Percentiles rank a stretch among this genome's conserved stretches.
Evolutionary conservation across 2,113 vertebrate species (phyloP).

Genomic region (Rhynchomys soricoides): DNA sequence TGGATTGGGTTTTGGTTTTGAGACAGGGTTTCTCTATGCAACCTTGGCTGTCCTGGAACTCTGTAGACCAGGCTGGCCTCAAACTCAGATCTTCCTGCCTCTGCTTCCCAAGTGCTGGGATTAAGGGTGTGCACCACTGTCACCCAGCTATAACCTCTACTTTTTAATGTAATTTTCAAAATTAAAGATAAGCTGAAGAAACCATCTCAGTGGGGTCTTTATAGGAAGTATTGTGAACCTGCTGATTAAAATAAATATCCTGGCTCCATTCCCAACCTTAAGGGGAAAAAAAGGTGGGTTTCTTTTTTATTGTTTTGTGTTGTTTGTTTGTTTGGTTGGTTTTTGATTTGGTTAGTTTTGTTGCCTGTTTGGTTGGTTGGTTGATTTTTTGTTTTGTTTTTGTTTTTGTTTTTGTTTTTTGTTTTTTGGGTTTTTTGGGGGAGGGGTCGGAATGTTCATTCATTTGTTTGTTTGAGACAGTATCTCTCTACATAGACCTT

Average conservation of each 20-base stretch:
- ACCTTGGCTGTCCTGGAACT: too few relatives aligned
- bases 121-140: too few relatives aligned
- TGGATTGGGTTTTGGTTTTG: too few relatives aligned
- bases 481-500: neutral
- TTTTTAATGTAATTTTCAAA: conserved; percentile 10
- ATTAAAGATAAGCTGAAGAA: neutral
- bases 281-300: neutral
- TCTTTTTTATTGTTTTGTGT: neutral
- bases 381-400: neutral
- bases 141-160: neutral
- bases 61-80: too few relatives aligned
- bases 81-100: too few relatives aligned
- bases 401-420: too few relatives aligned
- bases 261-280: neutral
- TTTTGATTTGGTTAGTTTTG: neutral
- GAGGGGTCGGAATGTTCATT: neutral
- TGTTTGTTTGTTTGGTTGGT: neutral
- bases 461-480: neutral
- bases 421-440: neutral
- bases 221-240: neutral
- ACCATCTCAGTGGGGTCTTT: neutral
- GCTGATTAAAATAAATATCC: neutral
- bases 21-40: too few relatives aligned
- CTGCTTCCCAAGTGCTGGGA: too few relatives aligned
- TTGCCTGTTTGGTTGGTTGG: neutral